phyloP scores from a whole-genome alignment of 2,888 invertebrate genomes.

The Agrilus cyanescens region DNA sequence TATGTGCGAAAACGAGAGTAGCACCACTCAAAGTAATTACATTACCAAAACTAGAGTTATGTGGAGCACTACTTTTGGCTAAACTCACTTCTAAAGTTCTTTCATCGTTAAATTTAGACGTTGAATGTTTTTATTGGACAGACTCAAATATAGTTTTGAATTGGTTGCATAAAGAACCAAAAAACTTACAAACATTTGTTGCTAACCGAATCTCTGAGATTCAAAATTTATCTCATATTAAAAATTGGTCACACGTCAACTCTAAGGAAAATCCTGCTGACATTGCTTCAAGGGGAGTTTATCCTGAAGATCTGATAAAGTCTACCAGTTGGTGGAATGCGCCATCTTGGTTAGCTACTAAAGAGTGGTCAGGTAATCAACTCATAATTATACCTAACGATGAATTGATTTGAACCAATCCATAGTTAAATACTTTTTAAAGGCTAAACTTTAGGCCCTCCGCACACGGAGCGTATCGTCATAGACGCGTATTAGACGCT shows the following conservation, averaged over 20 bases:
- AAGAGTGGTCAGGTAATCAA: too few relatives aligned
- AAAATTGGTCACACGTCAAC: background rate
- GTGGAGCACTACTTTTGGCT: too few relatives aligned
- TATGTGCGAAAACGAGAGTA: slow-evolving; percentile 2
- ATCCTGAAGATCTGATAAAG: background rate
- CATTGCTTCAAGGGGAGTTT: background rate
- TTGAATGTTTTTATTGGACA: background rate
- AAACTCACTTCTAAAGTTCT: background rate
- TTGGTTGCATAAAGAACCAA: slow-evolving; percentile 1
- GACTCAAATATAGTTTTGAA: slow-evolving; percentile 1
- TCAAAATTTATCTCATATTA: background rate
- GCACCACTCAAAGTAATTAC: slow-evolving; percentile 1
- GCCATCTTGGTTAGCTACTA: too few relatives aligned
- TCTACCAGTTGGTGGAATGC: background rate
- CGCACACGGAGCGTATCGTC: too few relatives aligned
- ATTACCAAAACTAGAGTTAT: slow-evolving; percentile 2
- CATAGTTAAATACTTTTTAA: too few relatives aligned
- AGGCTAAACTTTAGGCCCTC: too few relatives aligned
- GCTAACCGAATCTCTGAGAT: background rate
- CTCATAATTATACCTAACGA: too few relatives aligned
- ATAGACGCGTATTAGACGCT: too few relatives aligned
- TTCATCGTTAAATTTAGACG: background rate
- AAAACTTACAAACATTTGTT: background rate
- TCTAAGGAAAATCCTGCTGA: slow-evolving; percentile 1
- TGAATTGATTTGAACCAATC: too few relatives aligned